These are phyloP conservation scores for Rachycentron canadum DNA, from an alignment of 2,797 vertebrate species.

Conservation along the genomic window DNA sequence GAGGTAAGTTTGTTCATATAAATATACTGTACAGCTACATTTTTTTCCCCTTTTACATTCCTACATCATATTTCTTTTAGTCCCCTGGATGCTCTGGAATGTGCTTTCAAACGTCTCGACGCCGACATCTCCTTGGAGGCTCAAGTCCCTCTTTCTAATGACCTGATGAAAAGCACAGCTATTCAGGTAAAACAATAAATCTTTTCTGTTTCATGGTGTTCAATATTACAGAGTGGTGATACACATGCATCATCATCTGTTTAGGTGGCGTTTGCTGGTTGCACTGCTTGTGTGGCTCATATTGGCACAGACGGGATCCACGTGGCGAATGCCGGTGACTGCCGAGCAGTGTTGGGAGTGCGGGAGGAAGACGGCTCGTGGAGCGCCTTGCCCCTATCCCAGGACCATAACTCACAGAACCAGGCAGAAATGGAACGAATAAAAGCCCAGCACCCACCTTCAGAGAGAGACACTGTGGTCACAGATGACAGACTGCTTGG, in stretches of 20 bases:
- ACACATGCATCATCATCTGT: constrained; percentile 2
- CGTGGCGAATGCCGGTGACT: constrained; percentile 93
- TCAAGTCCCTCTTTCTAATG: constrained; percentile 90
- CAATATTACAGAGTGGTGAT: neutral
- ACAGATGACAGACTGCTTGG: constrained; percentile 92
- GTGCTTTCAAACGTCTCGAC: constrained; percentile 93
- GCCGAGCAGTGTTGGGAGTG: constrained; percentile 92
- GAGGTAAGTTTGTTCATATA: constrained; percentile 56
- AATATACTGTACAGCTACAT: neutral
- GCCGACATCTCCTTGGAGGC: constrained; percentile 94
- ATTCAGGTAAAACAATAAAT: constrained; percentile 85
- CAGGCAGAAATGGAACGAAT: constrained; percentile 89
- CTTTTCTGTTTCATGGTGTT: neutral
- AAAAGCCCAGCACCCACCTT: constrained; percentile 88
- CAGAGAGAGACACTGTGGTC: constrained; percentile 90
- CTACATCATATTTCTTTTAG: constrained; percentile 55
- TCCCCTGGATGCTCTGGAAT: constrained; percentile 87
- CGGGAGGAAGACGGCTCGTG: constrained; percentile 89
- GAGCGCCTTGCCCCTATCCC: constrained; percentile 91
- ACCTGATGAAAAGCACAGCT: constrained; percentile 89
- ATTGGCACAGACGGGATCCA: constrained; percentile 88
- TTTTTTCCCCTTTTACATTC: neutral
- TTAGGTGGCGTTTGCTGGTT: constrained; percentile 93
- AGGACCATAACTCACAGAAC: constrained; percentile 92
- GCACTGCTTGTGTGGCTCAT: constrained; percentile 93